Evolutionary conservation across 2,113 vertebrate species (phyloP), one percentile per base, ranked within the genome.

Genomic region (Loxodonta africana): DNA sequence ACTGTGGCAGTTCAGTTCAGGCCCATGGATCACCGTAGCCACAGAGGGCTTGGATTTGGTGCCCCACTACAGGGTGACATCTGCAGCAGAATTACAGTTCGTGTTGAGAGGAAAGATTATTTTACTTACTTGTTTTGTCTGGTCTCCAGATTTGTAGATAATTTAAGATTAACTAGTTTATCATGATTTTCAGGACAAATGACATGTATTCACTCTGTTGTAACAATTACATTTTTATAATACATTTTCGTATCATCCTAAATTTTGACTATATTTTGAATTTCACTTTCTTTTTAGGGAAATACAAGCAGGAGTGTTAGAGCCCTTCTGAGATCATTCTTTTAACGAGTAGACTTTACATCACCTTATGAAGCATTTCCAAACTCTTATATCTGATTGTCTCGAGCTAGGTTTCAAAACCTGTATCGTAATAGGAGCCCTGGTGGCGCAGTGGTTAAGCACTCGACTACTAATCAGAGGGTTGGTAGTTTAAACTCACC

Each of bases 271-370:
- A 0, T 63, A 3, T 44, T 87, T 92, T 88, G 17, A 73, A 21
- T 90, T 57, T 83, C 46, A 74, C 25, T 90, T 73, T 71, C 21
- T 73, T 88, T 28, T 85, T 95, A 65, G 28, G 37, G 53, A 96
- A 96, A 62, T 60, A 8, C 7, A 88, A 71, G 2, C 28, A 44
- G 6, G 15, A 65, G 53, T 46, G 3, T 69, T 53, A 88, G 67
- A 86, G 30, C 20, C 71, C 41, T 18, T 82, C 73, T 12, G 69
- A 88, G 74, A 63, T 86, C 17, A 17, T 83, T 89, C 2, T 94
- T 33, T 92, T 63, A 80, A 60, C 62, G 73, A 94, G 10, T 46
- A 73, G 30, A 65, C 53, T 62, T 87, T 84, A 37, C 44, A 8
- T 90, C 37, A 46, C 48, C 37, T 46, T 33, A 63, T 37, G 33